Base-by-base conservation (phyloP, 2,888 invertebrate genomes). In the Crocallis elinguaria region DNA sequence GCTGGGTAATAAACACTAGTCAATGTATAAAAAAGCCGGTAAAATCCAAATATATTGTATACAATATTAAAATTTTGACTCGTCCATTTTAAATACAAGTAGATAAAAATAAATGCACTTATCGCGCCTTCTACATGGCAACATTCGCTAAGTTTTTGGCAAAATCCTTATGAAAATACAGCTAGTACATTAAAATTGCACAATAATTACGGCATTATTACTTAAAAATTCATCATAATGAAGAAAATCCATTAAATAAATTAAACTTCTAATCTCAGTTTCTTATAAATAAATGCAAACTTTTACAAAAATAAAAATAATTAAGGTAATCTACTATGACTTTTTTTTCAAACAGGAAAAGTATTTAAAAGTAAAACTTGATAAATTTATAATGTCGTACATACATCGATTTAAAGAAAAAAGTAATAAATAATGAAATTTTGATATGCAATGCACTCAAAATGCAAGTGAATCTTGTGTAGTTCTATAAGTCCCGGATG, bases 401-500 rank as follows among this genome's bases (percentile, higher is more conserved):
- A 21, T 39, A 45, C 46, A 39, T 43, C 37, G 49, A 46, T 55
- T 49, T 45, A 29, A 35, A 36, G 35, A 37, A 54, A 37, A 54
- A 55, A 41, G 36, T 42, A 45, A 50, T 45, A 49, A 54, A 54
- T 54, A 43, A 25, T 32, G 8, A 43, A 49, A 43, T 27, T 54
- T 60, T 64, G 62, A 62, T 64, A 64, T 64, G 64, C 62, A 56
- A 56, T 54, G 52, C 59, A 53, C 49, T 58, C 54, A 73, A 66
- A 66, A 58, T 60, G 60, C 43, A 64, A 56, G 66, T 59, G 61
- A 69, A 57, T 63, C 64, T 67, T 73, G 68, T 74, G 74, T 67
- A 79, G 80, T 86, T 92, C 90, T n/a, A 92, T 88, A 90, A 92
- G 74, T 94, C 94, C 76, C 95, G 92, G 66, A 94, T 90, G 33